Conservation (phyloP, 1,140 invertebrate genomes). For the Anastrepha obliqua region DNA sequence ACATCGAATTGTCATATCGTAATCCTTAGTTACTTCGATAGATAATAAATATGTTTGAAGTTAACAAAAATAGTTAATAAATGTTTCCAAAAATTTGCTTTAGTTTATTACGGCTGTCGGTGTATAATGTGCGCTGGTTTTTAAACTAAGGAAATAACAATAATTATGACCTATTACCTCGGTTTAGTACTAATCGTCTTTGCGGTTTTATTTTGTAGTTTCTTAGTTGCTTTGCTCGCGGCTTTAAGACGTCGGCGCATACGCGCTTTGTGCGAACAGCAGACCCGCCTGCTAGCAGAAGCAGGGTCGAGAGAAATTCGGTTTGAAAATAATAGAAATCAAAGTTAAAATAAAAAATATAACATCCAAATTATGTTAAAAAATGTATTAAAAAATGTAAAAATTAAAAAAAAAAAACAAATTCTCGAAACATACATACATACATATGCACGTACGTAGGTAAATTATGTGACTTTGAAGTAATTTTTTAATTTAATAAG, state of each 20-base stretch:
- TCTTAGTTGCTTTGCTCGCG: constrained; percentile 13
- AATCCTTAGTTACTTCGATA: neutral
- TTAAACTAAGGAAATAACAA: neutral
- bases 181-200: constrained; percentile 2
- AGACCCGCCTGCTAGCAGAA: neutral
- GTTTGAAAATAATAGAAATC: neutral
- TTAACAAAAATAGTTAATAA: neutral
- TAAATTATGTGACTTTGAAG: too few species aligned
- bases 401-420: neutral
- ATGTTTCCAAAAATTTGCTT: neutral
- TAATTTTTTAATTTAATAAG: too few species aligned
- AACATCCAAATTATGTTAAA: too few species aligned
- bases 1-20: neutral
- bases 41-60: neutral
- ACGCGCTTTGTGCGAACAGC: neutral
- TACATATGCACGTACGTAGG: neutral
- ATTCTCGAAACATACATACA: neutral
- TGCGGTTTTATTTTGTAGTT: constrained; percentile 27
- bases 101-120: neutral
- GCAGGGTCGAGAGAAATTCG: neutral
- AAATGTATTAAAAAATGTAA: neutral
- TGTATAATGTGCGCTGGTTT: neutral
- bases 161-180: constrained; percentile 13
- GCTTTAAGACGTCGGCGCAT: neutral
- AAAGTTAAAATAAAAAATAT: neutral